Evolutionary conservation across 2,888 invertebrate genomes (phyloP), one percentile per base, ranked within the genome.

Genomic region (Macrophya annulata): DNA sequence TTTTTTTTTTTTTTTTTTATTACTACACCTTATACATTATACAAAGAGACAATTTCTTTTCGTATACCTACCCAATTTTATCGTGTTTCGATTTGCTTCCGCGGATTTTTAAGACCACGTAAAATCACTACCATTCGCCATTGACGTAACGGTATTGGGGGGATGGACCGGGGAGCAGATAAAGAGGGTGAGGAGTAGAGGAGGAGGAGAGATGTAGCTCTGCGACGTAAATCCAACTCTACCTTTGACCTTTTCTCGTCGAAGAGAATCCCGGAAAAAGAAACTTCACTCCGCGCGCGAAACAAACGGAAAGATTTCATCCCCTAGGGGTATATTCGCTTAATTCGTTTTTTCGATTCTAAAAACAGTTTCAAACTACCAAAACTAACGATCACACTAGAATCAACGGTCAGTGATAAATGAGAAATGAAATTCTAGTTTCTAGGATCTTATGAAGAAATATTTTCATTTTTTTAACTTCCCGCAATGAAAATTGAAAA

Each of bases 181-280:
- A 59, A 79, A 59, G 21, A 40, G 37, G 6, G 21, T 17, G 21
- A 10, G 4, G 59, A 21, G 37, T 9, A 55, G 31, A 1, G 40
- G 59, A 37, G 15, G n/a, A 12, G 51, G 76, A 21, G 76, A 59
- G 79, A 79, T 79, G 37, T 43, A 79, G 79, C 79, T 48, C 9
- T 21, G 15, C 62, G 59, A 51, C 79, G 40, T 79, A 79, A 79
- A 59, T 79, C 62, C 62, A 59, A 21, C 31, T 31, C 31, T 31
- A 79, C 79, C 55, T 79, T 79, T 59, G 79, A 79, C 79, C 79
- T 55, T 55, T 79, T 79, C 43, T 40, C 55, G 31, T n/a, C 40
- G 31, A 40, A 8, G n/a, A 15, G 43, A 59, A 59, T 55, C 59
- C 59, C 31, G n/a, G 43, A 43, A 59, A 59, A 43, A 79, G 62